A percentile compares a stretch with the other conserved stretches of the same genome.
phyloP scores from a whole-genome alignment of 2,888 invertebrate species.

The Hirudinaria manillensis region DNA sequence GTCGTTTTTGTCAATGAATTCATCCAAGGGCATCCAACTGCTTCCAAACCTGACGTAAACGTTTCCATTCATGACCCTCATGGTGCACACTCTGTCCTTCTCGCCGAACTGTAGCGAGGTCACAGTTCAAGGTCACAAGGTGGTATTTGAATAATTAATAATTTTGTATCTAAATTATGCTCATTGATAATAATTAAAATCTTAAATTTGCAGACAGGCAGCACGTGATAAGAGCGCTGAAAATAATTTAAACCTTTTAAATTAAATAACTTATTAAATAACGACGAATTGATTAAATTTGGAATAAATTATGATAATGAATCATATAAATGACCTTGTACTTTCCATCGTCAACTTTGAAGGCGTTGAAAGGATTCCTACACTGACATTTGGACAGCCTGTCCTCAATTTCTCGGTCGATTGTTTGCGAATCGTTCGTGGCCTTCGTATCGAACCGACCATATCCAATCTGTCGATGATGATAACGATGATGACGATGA shows the following conservation, averaged over 20 bases:
- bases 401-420: conserved; percentile 52
- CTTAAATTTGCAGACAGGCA: too few relatives aligned
- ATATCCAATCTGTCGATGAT: conserved; percentile 23
- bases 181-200: too few relatives aligned
- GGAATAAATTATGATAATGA: too few relatives aligned
- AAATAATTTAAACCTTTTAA: too few relatives aligned
- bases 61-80: conserved; percentile 92
- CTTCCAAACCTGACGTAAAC: conserved; percentile 99
- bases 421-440: conserved; percentile 15
- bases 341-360: conserved; percentile 51
- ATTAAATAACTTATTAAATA: too few relatives aligned
- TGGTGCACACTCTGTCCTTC: conserved; percentile 64
- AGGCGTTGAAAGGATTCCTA: conserved; percentile 47
- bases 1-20: conserved; percentile 97
- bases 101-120: conserved; percentile 50
- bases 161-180: too few relatives aligned
- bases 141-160: too few relatives aligned
- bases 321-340: conserved; percentile 45
- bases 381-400: conserved; percentile 51
- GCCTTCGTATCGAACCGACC: background rate
- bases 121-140: conserved; percentile 12
- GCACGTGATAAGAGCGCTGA: too few relatives aligned
- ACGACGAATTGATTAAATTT: too few relatives aligned
- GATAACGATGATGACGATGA: conserved; percentile 36
- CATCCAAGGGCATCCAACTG: conserved; percentile 97